These are phyloP conservation scores for Coelogynopora nodosa DNA, from an alignment of 2,888 invertebrate species.

Conservation along the genomic window DNA sequence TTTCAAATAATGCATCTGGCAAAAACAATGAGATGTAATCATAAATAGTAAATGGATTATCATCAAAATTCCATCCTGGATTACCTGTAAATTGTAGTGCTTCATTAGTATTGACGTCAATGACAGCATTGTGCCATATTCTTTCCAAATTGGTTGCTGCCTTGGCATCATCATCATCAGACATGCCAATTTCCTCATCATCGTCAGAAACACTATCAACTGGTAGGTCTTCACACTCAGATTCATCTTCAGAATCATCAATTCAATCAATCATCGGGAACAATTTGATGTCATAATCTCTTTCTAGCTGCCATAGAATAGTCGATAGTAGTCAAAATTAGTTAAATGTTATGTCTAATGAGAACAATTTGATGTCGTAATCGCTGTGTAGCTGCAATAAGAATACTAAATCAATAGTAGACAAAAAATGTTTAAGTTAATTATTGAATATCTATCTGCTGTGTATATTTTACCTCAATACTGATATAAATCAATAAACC, in stretches of 20 bases:
- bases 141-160: background rate
- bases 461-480: background rate
- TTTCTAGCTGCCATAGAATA: background rate
- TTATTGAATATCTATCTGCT: no score
- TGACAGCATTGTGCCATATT: background rate
- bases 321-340: background rate
- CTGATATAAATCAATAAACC: background rate
- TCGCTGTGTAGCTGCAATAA: background rate
- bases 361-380: background rate
- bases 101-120: background rate
- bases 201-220: background rate
- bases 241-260: background rate
- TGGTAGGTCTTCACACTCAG: background rate
- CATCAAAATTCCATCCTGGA: background rate
- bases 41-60: background rate
- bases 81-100: background rate
- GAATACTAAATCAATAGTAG: background rate
- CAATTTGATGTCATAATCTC: background rate
- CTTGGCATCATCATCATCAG: background rate
- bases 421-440: background rate
- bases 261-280: background rate
- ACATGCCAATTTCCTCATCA: background rate
- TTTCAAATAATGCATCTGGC: no score
- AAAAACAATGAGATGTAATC: background rate
- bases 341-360: background rate